A percentile compares a stretch with the other conserved stretches of the same genome.
These are phyloP conservation scores for Poicephalus meyeri DNA, from an alignment of 2,113 vertebrate genomes.

Conservation along the genomic window DNA sequence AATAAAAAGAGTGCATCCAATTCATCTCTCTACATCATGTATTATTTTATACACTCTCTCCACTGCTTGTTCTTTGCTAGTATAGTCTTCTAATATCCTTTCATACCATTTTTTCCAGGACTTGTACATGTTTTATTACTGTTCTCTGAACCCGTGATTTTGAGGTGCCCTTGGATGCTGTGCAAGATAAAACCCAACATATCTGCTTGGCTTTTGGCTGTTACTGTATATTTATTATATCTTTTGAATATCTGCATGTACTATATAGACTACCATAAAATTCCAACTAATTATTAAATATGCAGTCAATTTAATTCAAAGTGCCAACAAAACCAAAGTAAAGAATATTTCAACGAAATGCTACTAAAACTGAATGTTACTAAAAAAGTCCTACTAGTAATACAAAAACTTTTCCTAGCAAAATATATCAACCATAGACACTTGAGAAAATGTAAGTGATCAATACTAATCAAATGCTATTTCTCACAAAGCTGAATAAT, in stretches of 20 bases:
- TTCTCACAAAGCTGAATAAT: not conserved
- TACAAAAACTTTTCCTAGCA: not conserved
- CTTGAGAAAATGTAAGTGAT: not conserved
- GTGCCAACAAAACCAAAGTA: not conserved
- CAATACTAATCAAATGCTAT: not conserved
- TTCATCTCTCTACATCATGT: not conserved
- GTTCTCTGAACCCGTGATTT: not conserved
- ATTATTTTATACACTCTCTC: not conserved
- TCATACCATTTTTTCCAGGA: not conserved
- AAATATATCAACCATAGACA: not conserved
- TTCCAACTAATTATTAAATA: not conserved
- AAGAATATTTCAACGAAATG: not conserved
- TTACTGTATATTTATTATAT: not conserved
- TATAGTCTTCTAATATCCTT: not conserved
- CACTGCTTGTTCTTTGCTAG: not conserved
- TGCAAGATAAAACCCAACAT: not conserved
- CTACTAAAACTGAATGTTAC: not conserved
- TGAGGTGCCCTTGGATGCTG: not conserved
- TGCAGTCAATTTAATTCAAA: not conserved
- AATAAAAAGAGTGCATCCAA: not conserved
- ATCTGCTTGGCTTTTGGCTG: not conserved
- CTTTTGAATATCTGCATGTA: not conserved
- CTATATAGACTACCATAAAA: not conserved
- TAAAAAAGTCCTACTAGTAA: not conserved
- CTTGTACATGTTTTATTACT: not conserved